Percentiles rank a stretch among this genome's conserved stretches.
phyloP scores from a whole-genome alignment of 2,113 vertebrate genomes.

The Passer domesticus region DNA sequence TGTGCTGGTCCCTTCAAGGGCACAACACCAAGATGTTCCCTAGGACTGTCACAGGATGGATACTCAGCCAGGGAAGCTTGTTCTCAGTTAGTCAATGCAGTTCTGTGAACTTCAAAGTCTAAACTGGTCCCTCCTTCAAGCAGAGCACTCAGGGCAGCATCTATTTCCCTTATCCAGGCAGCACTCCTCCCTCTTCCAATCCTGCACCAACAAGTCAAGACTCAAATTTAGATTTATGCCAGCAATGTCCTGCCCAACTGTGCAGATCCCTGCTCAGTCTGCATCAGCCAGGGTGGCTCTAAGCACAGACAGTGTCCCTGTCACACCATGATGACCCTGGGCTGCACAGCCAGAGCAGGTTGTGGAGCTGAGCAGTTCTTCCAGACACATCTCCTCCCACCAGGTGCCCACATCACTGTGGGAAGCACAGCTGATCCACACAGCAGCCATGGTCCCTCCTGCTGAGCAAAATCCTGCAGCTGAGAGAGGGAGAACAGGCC shows the following conservation, averaged over 20 bases:
- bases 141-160: background rate
- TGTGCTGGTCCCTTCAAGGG: background rate
- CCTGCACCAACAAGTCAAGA: background rate
- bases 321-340: background rate
- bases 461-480: background rate
- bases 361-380: background rate
- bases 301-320: fast-evolving
- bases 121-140: background rate
- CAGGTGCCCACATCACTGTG: fast-evolving
- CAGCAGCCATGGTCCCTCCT: background rate
- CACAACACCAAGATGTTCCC: background rate
- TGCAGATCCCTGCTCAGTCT: background rate
- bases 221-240: background rate
- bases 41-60: background rate
- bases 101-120: background rate
- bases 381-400: background rate
- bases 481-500: background rate
- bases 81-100: background rate
- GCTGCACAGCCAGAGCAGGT: background rate
- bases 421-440: fast-evolving
- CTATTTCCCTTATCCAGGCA: background rate
- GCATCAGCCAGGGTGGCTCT: background rate
- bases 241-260: background rate
- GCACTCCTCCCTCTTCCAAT: background rate
- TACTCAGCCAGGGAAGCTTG: background rate